These are phyloP conservation scores for Anhinga anhinga DNA, from an alignment of 2,113 vertebrate genomes.

Conservation along the genomic window DNA sequence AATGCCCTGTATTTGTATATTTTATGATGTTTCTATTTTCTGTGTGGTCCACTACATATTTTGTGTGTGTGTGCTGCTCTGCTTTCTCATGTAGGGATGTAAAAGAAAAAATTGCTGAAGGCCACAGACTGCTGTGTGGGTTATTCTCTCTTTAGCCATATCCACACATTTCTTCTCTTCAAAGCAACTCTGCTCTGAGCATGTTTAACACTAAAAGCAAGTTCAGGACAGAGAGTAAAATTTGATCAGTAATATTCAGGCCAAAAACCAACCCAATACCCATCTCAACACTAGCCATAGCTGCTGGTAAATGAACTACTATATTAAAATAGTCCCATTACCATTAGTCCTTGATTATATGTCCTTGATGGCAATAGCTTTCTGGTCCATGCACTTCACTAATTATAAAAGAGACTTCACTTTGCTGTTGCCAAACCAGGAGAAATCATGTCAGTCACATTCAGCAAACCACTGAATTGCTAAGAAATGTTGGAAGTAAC, in stretches of 20 bases:
- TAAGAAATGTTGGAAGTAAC: background rate
- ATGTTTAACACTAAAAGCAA: background rate
- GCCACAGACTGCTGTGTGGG: background rate
- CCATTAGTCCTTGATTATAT: background rate
- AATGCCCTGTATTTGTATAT: background rate
- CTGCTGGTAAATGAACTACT: background rate
- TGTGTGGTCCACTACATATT: background rate
- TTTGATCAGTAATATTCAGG: background rate
- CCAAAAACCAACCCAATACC: background rate
- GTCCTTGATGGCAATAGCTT: background rate
- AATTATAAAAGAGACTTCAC: background rate
- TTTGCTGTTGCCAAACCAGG: background rate
- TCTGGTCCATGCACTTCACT: background rate
- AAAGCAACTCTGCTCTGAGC: background rate
- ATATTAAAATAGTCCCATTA: background rate
- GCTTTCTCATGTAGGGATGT: background rate
- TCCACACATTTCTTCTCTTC: background rate
- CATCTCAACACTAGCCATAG: background rate
- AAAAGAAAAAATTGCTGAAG: background rate
- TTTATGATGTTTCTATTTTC: background rate
- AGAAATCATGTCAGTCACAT: background rate
- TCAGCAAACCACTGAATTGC: background rate
- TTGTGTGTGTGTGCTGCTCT: background rate
- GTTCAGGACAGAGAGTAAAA: background rate
- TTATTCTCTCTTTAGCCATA: background rate